These are phyloP conservation scores for Gnathonemus echidnorhynchus DNA, from an alignment of 2,113 vertebrate species.

Conservation along the genomic window DNA sequence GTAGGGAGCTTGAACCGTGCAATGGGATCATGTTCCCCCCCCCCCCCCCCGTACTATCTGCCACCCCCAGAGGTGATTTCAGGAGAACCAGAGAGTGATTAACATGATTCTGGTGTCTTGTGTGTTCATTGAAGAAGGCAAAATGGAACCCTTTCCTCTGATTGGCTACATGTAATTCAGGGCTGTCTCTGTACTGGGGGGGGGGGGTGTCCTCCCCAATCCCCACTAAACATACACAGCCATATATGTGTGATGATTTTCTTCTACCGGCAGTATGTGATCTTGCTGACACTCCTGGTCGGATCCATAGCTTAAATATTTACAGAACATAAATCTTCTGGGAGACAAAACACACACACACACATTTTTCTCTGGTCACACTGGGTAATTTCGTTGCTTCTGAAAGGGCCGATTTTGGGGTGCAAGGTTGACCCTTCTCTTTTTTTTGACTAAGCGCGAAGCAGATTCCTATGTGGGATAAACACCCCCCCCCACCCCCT, in stretches of 20 bases:
- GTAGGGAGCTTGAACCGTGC: background rate
- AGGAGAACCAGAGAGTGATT: background rate
- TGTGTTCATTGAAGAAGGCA: background rate
- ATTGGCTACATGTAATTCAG: background rate
- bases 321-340: background rate
- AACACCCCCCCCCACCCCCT: slow-evolving; percentile 55
- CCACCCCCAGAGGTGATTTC: background rate
- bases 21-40: background rate
- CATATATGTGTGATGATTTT: background rate
- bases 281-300: background rate
- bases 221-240: background rate
- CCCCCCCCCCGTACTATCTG: background rate
- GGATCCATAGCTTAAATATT: background rate
- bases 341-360: background rate
- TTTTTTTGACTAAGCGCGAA: background rate
- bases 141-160: background rate
- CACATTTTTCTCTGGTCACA: background rate
- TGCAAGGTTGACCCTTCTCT: background rate
- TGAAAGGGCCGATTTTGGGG: background rate
- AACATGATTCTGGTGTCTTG: background rate
- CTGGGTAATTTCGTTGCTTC: background rate
- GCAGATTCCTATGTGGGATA: slow-evolving; percentile 20
- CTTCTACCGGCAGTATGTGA: background rate
- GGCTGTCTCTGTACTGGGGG: background rate
- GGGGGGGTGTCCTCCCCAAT: background rate